These are phyloP conservation scores for Numida meleagris DNA, from an alignment of 2,113 vertebrate genomes.

Conservation along the genomic window DNA sequence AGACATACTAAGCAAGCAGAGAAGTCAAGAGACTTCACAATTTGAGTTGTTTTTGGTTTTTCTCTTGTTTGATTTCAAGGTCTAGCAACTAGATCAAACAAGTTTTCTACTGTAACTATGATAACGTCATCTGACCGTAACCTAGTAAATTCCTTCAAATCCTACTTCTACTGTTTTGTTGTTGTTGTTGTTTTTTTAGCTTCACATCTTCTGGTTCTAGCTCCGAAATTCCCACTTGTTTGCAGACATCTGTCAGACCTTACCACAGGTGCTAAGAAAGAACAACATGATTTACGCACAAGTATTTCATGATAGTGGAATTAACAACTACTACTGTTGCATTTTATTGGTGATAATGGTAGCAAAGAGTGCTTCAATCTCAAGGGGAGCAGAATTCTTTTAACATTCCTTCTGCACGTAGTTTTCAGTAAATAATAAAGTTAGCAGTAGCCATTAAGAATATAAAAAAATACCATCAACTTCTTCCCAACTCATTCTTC, in stretches of 20 bases:
- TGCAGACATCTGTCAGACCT: slow-evolving; percentile 3
- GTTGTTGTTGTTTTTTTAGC: not conserved
- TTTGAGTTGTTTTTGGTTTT: not conserved
- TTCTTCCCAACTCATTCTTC: not conserved
- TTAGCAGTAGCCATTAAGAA: not conserved
- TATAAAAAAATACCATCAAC: not conserved
- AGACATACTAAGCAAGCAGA: not conserved
- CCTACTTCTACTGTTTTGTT: not conserved
- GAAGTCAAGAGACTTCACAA: not conserved
- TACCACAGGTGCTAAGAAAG: slow-evolving; percentile 5
- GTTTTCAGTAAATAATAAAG: not conserved
- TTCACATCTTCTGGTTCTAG: not conserved
- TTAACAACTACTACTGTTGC: slow-evolving; percentile 27
- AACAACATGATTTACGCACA: not conserved
- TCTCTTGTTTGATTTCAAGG: not conserved
- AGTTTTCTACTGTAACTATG: not conserved
- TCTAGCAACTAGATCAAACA: not conserved
- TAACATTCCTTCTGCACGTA: not conserved
- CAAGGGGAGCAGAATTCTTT: not conserved
- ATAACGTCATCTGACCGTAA: not conserved
- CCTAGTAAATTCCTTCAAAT: not conserved
- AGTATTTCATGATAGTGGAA: slow-evolving; percentile 25
- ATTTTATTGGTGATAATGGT: not conserved
- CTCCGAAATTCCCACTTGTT: slow-evolving; percentile 32
- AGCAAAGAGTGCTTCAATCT: not conserved